A percentile compares a stretch with the other conserved stretches of the same genome.
Conservation (phyloP, 2,113 vertebrate species). For the Pterophyllum scalare region DNA sequence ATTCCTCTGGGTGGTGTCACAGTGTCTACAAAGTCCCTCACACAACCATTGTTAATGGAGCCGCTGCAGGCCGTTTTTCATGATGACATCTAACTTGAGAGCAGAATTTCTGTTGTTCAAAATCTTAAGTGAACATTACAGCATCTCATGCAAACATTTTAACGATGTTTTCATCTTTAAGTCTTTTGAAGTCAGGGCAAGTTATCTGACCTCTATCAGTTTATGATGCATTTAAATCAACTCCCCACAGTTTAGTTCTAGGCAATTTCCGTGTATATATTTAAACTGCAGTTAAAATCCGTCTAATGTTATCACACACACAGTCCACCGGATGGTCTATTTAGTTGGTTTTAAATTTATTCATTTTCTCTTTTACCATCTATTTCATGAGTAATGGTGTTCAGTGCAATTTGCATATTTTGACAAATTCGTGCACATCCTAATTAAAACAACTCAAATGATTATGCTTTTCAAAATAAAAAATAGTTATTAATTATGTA, state of each 20-base stretch:
- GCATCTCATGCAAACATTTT: slow-evolving; percentile 8
- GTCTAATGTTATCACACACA: neutral
- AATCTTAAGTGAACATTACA: slow-evolving; percentile 20
- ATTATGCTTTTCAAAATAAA: neutral
- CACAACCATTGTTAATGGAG: slow-evolving; percentile 49
- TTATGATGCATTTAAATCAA: slow-evolving; percentile 16
- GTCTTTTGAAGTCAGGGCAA: slow-evolving; percentile 30
- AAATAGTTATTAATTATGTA: neutral
- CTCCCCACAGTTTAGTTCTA: neutral
- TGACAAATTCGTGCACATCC: neutral
- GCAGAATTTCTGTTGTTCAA: slow-evolving; percentile 14
- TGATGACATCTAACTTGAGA: slow-evolving; percentile 37
- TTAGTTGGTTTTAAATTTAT: neutral
- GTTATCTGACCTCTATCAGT: slow-evolving; percentile 10
- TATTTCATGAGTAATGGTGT: neutral
- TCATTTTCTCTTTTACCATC: neutral
- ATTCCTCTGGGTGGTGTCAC: slow-evolving; percentile 49
- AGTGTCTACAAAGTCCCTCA: slow-evolving; percentile 26
- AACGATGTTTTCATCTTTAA: slow-evolving; percentile 6
- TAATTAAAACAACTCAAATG: neutral
- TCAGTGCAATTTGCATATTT: slow-evolving; percentile 4
- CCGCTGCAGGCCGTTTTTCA: slow-evolving; percentile 37
- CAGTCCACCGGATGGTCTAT: neutral
- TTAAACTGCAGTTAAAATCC: slow-evolving; percentile 9
- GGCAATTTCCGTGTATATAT: neutral